Evolutionary conservation across 2,797 vertebrate genomes (phyloP), one percentile per base, ranked within the genome.

Genomic region (Coregonus ussuriensis): DNA sequence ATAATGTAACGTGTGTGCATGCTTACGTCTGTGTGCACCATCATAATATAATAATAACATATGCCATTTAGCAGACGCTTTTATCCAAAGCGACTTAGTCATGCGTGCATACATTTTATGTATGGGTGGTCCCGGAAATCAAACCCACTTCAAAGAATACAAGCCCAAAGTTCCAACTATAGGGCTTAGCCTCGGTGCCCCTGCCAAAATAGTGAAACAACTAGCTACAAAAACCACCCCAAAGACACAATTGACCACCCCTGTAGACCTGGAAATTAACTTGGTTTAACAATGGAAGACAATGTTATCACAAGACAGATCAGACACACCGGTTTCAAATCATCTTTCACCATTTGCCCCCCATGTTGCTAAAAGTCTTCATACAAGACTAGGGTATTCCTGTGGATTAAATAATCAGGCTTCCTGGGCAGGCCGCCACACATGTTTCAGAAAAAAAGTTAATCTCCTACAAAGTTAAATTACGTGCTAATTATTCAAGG

Each of bases 401-500:
- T 15, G 6, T 21, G 66, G 7, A 5, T 78, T 63, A 77, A 59
- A 41, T 56, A 79, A 29, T 9, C 41, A 41, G 4, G 41, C 15
- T 51, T 18, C 76, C 77, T 79, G 77, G 70, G 65, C 59, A 74
- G 31, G 72, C 11, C 25, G 54, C 63, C 54, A 71, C 63, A 72
- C 72, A 75, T 33, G 63, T 77, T 67, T 63, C 21, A 21, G 62
- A 41, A 62, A 54, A 35, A 63, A 79, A 77, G 88, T 81, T 91
- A 91, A 92, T 91, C 88, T 86, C 66, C 69, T 81, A 83, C 67
- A 77, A 77, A 80, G 74, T 88, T 63, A 83, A 84, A 80, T 85
- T 74, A 88, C 77, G 79, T 80, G 74, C 85, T 88, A 88, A 68
- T 71, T 81, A 85, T 74, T 79, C 53, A 72, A 80, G 70, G 77